A percentile compares a stretch with the other conserved stretches of the same genome.
Evolutionary conservation across 2,113 vertebrate species (phyloP).

Genomic region (Pseudonaja textilis): DNA sequence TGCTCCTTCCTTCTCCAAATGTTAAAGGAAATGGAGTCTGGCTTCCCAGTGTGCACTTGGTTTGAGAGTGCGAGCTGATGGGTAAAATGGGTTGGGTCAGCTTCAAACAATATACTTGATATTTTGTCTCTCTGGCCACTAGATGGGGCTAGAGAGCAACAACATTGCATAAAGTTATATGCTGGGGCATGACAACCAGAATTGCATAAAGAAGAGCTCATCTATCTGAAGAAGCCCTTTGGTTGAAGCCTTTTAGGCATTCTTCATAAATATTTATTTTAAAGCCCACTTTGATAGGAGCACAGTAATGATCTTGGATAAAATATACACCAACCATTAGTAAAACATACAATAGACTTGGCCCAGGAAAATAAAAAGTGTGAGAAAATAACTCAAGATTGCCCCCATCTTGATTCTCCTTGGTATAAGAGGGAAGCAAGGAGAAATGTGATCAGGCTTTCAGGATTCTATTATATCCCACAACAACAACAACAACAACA

Average conservation of each 20-base stretch:
- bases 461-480: not conserved
- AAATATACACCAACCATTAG: not conserved
- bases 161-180: no score
- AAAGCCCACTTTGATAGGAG: not conserved
- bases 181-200: not conserved
- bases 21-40: no score
- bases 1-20: no score
- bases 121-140: no score
- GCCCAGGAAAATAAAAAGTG: not conserved
- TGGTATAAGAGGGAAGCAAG: not conserved
- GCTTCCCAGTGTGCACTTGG: no score
- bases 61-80: no score
- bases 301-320: not conserved
- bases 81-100: no score
- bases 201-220: not conserved
- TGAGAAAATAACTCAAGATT: not conserved
- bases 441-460: not conserved
- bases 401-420: not conserved
- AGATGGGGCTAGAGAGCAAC: no score
- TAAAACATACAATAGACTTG: not conserved
- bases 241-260: not conserved
- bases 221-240: not conserved
- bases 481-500: not conserved
- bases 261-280: not conserved
- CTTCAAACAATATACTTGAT: no score